Evolutionary conservation across 2,797 vertebrate genomes (phyloP).

Genomic region (Ctenopoma multispine): DNA sequence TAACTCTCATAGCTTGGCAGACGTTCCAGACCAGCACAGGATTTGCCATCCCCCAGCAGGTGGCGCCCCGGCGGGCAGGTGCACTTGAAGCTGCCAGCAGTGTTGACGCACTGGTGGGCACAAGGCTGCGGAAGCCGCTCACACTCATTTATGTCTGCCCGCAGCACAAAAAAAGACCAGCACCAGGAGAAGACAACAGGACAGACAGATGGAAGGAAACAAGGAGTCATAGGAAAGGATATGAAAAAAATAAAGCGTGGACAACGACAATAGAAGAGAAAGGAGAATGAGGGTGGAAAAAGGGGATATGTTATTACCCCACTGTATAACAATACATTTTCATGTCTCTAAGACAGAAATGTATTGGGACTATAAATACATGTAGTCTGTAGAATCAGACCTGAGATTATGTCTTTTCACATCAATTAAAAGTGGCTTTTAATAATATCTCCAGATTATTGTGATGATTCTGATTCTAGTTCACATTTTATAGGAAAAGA

Average conservation of each 20-base stretch:
- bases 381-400: too few species aligned
- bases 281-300: slow-evolving; percentile 74
- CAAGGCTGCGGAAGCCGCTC: slow-evolving; percentile 92
- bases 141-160: slow-evolving; percentile 98
- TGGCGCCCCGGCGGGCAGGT: slow-evolving; percentile 92
- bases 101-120: slow-evolving; percentile 94
- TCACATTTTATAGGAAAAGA: slow-evolving; percentile 19
- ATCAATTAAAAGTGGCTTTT: slow-evolving; percentile 25
- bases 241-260: slow-evolving; percentile 41
- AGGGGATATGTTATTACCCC: slow-evolving; percentile 81
- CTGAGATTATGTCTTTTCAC: slow-evolving; percentile 17
- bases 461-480: not conserved
- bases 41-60: slow-evolving; percentile 95
- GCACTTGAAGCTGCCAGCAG: slow-evolving; percentile 96
- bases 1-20: slow-evolving; percentile 89
- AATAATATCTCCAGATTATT: slow-evolving; percentile 2
- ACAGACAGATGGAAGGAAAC: slow-evolving; percentile 1
- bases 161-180: slow-evolving; percentile 81
- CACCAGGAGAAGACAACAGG: slow-evolving; percentile 52
- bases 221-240: slow-evolving; percentile 13
- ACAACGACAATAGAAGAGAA: slow-evolving; percentile 45
- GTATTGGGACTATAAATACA: slow-evolving; percentile 58
- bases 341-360: slow-evolving; percentile 73
- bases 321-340: slow-evolving; percentile 67
- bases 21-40: slow-evolving; percentile 95